Evolutionary conservation across 92 coral and sea anemone genomes (phyloP), one percentile per base, ranked within the genome.

Genomic region (Isaurus tuberculatus): DNA sequence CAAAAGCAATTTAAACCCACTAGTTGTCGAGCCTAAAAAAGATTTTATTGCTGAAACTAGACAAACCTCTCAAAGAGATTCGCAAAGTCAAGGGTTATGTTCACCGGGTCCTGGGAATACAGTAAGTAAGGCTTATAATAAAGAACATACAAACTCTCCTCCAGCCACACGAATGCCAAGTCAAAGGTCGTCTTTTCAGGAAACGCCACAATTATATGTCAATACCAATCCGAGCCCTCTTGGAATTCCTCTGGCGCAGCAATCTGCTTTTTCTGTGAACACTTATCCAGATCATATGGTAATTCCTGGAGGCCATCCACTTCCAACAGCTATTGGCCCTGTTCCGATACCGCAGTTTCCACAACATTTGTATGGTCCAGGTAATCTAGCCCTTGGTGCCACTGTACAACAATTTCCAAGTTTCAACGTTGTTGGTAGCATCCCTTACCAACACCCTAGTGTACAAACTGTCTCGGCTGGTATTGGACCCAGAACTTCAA

Each of bases 401-500:
- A 36, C 79, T 5, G 49, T 66, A 0, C 86, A 70, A 5, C 92
- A 86, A 33, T 79, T 65, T n/a, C 64, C 84, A 22, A 84, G 49
- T 65, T 90, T 86, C 65, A 80, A 79, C 28, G 55, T 72, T 36
- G 61, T 32, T 14, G 81, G 25, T 36, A 79, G 73, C 43, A 34
- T 70, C 29, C 93, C 79, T 0, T 44, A 74, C 26, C 85, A 75
- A 28, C 93, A 90, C 51, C 91, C 93, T 3, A 83, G 67, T 86
- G 92, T 89, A 15, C 89, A 91, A 30, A 94, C 98, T 58, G 98
- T 94, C 25, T 94, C 98, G 6, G 91, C 98, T 19, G 80, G 91
- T 31, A 48, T 87, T 40, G 98, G 89, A n/a, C 89, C 98, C 30
- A 86, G 90, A 58, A 88, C 94, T 0, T 92, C 98, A 78, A 94